A percentile compares a stretch with the other conserved stretches of the same genome.
phyloP scores from a whole-genome alignment of 53 echinoderm and acorn worm genomes.

The Zoroaster sp. region DNA sequence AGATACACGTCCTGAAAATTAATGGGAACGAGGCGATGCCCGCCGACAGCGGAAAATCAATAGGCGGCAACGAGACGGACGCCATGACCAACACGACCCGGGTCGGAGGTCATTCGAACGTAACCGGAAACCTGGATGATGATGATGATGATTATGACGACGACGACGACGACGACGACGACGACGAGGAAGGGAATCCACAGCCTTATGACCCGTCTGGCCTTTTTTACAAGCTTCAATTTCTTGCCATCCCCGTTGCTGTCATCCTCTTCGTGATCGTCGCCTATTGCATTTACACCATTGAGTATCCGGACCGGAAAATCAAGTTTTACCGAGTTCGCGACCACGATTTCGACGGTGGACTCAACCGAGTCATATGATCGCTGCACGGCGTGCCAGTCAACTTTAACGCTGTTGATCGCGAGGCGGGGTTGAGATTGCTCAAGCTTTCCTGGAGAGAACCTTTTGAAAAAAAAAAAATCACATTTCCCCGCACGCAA shows the following conservation, averaged over 20 bases:
- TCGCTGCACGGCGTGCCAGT: neutral
- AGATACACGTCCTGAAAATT: neutral
- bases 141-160: neutral
- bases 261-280: constrained; percentile 52
- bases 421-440: neutral
- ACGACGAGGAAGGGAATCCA: neutral
- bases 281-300: constrained; percentile 62
- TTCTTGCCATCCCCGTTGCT: constrained; percentile 58
- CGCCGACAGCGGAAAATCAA: neutral
- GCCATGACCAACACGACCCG: neutral
- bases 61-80: neutral
- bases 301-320: constrained; percentile 64
- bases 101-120: neutral
- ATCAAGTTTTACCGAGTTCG: constrained; percentile 70
- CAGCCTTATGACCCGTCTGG: constrained; percentile 1
- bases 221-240: constrained; percentile 52
- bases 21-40: neutral
- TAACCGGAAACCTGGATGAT: neutral
- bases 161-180: neutral
- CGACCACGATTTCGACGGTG: constrained; percentile 51
- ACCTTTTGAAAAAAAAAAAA: neutral
- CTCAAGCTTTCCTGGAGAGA: neutral
- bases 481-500: neutral
- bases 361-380: constrained; percentile 33
- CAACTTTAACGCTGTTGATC: neutral